Percentiles rank a stretch among this genome's conserved stretches.
Evolutionary conservation across 1,140 invertebrate genomes (phyloP).

Genomic region (Wiebesia pumilae): DNA sequence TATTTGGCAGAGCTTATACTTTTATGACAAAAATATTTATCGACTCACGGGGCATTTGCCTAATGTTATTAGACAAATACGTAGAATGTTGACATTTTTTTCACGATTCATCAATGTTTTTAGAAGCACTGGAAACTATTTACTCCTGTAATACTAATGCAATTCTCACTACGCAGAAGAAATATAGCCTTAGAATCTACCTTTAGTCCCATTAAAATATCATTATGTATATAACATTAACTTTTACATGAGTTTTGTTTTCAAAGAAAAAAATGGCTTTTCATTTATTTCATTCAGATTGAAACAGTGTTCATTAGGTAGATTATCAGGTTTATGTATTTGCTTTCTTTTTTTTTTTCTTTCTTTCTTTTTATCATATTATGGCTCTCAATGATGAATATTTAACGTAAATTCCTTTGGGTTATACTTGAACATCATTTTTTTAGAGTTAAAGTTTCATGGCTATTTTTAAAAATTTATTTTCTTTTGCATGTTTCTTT

Average conservation of each 20-base stretch:
- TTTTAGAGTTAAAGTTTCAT: no score
- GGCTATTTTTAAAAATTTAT: no score
- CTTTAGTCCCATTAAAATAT: background rate
- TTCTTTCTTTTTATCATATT: background rate
- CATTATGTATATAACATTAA: background rate
- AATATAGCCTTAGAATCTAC: background rate
- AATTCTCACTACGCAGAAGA: background rate
- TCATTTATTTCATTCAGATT: no score
- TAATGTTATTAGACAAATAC: background rate
- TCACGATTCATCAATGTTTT: slow-evolving; percentile 1
- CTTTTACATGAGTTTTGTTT: background rate
- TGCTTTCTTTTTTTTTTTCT: no score
- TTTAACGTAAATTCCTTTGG: background rate
- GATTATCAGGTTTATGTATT: no score
- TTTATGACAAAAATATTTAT: background rate
- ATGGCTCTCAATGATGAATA: background rate
- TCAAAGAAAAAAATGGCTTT: background rate
- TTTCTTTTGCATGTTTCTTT: no score
- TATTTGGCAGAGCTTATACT: background rate
- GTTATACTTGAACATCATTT: no score
- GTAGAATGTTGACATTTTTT: background rate
- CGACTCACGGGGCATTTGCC: background rate
- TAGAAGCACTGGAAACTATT: background rate
- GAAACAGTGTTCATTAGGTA: no score
- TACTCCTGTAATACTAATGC: slow-evolving; percentile 1